A percentile compares a stretch with the other conserved stretches of the same genome.
phyloP scores from a whole-genome alignment of 2,113 vertebrate genomes.

The Opisthocomus hoazin region DNA sequence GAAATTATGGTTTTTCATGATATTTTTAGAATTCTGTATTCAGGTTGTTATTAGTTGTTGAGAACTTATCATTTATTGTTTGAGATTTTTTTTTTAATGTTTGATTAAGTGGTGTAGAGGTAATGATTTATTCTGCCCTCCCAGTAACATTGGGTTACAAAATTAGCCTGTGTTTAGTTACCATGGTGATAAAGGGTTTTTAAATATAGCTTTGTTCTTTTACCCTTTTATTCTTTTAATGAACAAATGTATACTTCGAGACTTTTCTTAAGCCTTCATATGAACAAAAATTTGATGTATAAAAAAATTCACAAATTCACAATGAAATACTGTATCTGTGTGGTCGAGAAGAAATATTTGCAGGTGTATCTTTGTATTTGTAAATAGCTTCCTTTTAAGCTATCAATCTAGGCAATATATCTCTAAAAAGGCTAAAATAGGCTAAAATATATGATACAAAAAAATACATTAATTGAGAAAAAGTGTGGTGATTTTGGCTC shows the following conservation, averaged over 20 bases:
- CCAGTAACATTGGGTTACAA: not conserved
- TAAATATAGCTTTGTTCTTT: not conserved
- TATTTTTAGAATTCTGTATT: not conserved
- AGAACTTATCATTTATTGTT: not conserved
- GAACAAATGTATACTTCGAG: not conserved
- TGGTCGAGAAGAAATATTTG: not conserved
- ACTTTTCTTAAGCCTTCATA: not conserved
- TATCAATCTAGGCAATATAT: not conserved
- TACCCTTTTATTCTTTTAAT: not conserved
- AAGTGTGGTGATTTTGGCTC: not conserved
- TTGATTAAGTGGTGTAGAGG: not conserved
- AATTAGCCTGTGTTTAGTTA: constrained; percentile 2
- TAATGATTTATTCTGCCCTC: not conserved
- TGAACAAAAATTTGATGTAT: not conserved
- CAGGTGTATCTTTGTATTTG: not conserved
- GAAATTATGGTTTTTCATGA: not conserved
- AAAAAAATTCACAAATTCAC: not conserved
- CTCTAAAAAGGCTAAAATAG: not conserved
- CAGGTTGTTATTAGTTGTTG: not conserved
- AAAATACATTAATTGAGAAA: not conserved
- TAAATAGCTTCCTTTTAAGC: not conserved
- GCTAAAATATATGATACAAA: not conserved
- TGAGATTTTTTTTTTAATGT: not conserved
- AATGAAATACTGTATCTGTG: not conserved
- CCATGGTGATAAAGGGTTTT: not conserved